Evolutionary conservation across 1,140 invertebrate species (phyloP).

Genomic region (Brachionus asplanchnoidis): DNA sequence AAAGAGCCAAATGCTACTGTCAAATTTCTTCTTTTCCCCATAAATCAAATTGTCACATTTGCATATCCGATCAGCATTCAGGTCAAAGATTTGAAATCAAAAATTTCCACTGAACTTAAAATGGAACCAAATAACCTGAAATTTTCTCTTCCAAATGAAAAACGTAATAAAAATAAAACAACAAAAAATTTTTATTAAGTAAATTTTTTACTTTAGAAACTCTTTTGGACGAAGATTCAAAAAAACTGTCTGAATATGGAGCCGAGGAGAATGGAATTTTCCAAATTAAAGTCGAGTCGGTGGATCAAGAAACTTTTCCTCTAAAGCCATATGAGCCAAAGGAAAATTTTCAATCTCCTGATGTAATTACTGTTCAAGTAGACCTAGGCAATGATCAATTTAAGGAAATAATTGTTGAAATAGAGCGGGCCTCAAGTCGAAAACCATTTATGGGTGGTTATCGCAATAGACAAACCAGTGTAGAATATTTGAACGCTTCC

Average conservation of each 20-base stretch:
- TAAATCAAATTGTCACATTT: constrained; percentile 53
- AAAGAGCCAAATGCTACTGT: constrained; percentile 46
- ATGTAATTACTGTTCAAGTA: constrained; percentile 53
- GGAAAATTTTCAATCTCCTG: constrained; percentile 54
- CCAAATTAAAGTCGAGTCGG: constrained; percentile 55
- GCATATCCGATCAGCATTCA: constrained; percentile 52
- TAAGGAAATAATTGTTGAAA: constrained; percentile 55
- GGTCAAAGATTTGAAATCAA: constrained; percentile 49
- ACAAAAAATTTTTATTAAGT: too few relatives aligned
- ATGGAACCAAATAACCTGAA: constrained; percentile 51
- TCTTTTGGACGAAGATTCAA: constrained; percentile 46
- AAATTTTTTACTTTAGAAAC: constrained; percentile 44
- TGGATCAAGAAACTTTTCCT: constrained; percentile 54
- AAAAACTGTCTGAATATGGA: constrained; percentile 53
- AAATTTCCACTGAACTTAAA: constrained; percentile 54
- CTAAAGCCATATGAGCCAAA: constrained; percentile 51
- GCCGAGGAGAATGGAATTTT: constrained; percentile 57
- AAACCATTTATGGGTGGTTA: constrained; percentile 57
- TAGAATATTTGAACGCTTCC: constrained; percentile 55
- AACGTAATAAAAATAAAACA: neutral
- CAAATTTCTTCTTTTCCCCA: constrained; percentile 55
- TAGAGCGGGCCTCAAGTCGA: constrained; percentile 51
- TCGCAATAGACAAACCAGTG: constrained; percentile 50
- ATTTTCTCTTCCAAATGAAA: constrained; percentile 43
- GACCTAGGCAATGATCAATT: constrained; percentile 47